Percentiles rank a stretch among this genome's conserved stretches.
Evolutionary conservation across 2,797 vertebrate species (phyloP).

Genomic region (Spea hammondii): DNA sequence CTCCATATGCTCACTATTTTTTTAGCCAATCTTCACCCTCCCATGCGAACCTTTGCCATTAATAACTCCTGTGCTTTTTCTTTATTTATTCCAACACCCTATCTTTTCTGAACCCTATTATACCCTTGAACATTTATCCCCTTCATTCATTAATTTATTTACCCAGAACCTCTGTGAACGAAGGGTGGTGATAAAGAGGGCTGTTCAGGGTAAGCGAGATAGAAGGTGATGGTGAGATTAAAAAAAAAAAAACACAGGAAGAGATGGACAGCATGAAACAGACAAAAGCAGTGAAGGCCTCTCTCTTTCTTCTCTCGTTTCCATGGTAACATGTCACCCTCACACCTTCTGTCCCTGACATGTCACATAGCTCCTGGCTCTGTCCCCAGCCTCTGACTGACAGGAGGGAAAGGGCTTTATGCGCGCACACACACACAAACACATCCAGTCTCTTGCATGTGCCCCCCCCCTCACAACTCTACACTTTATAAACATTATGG

Average conservation of each 20-base stretch:
- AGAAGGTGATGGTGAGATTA: conserved; percentile 32
- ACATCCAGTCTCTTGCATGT: not conserved
- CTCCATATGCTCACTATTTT: conserved; percentile 40
- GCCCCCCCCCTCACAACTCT: too few species aligned
- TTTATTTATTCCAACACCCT: conserved; percentile 5
- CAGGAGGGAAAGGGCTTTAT: conserved; percentile 34
- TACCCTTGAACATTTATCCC: conserved; percentile 29
- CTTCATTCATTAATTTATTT: conserved; percentile 13
- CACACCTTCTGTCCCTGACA: conserved; percentile 54
- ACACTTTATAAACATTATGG: too few species aligned
- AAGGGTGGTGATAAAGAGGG: conserved; percentile 27
- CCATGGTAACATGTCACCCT: conserved; percentile 51
- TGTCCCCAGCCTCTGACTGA: conserved; percentile 52
- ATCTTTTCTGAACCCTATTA: not conserved
- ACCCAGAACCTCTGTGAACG: conserved; percentile 6
- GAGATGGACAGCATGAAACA: conserved; percentile 45
- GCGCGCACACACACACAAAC: conserved; percentile 25
- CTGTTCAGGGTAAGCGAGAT: conserved; percentile 20
- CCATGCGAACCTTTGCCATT: conserved; percentile 4
- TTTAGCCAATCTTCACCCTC: conserved; percentile 31
- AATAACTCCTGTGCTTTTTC: conserved; percentile 8
- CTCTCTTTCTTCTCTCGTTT: conserved; percentile 38
- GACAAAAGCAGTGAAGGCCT: conserved; percentile 46
- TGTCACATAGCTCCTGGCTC: conserved; percentile 53
- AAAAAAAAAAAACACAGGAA: conserved; percentile 29